phyloP scores from a whole-genome alignment of 2,888 invertebrate genomes.

The Agrochola lota region DNA sequence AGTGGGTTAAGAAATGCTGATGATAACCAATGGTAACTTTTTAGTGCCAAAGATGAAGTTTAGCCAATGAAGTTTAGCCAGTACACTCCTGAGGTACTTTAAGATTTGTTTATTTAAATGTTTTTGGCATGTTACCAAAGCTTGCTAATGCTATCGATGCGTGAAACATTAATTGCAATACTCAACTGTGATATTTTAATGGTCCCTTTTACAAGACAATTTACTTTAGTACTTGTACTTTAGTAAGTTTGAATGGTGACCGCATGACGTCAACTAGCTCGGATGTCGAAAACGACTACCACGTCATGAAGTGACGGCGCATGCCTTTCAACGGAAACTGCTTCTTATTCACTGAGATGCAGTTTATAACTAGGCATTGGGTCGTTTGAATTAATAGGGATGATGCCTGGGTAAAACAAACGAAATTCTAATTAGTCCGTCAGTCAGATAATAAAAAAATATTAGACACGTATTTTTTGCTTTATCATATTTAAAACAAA shows the following conservation, averaged over 20 bases:
- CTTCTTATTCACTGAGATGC: constrained; percentile 12
- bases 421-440: too few relatives aligned
- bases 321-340: constrained; percentile 38
- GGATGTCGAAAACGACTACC: constrained; percentile 32
- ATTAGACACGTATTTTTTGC: too few relatives aligned
- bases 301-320: constrained; percentile 33
- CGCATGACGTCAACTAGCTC: constrained; percentile 45
- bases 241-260: constrained; percentile 30
- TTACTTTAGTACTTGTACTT: too few relatives aligned
- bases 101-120: neutral
- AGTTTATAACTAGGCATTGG: constrained; percentile 15
- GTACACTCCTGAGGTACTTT: neutral
- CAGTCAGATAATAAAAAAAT: too few relatives aligned
- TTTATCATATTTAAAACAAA: too few relatives aligned
- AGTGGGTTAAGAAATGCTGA: neutral
- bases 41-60: neutral
- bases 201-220: neutral
- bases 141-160: neutral
- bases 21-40: neutral
- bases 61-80: too few relatives aligned
- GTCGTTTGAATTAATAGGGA: too few relatives aligned
- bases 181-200: constrained; percentile 22
- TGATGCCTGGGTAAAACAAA: too few relatives aligned
- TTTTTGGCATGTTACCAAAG: constrained; percentile 21
- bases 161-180: constrained; percentile 3